Evolutionary conservation across 1,140 invertebrate genomes (phyloP), one percentile per base, ranked within the genome.

Genomic region (Listronotus oregonensis): DNA sequence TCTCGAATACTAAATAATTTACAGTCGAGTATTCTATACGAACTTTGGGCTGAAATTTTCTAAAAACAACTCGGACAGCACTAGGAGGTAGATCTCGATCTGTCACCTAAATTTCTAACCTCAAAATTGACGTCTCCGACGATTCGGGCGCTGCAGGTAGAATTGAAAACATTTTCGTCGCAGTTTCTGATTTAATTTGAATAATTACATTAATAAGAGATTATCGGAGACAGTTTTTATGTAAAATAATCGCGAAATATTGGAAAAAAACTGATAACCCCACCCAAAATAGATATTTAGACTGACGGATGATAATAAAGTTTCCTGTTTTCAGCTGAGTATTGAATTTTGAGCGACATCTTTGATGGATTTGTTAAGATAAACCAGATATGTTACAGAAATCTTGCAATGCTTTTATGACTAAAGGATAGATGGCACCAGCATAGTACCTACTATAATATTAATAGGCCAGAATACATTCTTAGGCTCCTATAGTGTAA

Each of bases 31-130:
- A 39, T 54, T 66, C 43, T 18, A 37, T n/a, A 15, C 4, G 11
- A 11, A 17, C 6, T 34, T 54, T 61, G 6, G 15, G 52, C 18
- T 14, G n/a, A 37, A 52, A 11, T 60, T 39, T 39, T 15, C 6
- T 43, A 37, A 63, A 62, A 62, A 63, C 66, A 63, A 61, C 12
- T 67, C 43, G 58, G 39, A 34, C 40, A 56, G 57, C 52, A 67
- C 58, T 63, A 27, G 52, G 59, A 66, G 64, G 57, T 60, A 54
- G 27, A 66, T 21, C n/a, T 40, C 37, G 39, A 66, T 55, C 56
- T 66, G 64, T 66, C 56, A 66, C 64, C 64, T 57, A 59, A 54
- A 15, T 40, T 40, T 50, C 49, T 66, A 66, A 66, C 64, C 64
- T 66, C 56, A 65, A 66, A 52, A 34, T 39, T 60, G 27, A 55